Percentiles rank a stretch among this genome's conserved stretches.
These are phyloP conservation scores for Simalia tracyae DNA, from an alignment of 2,797 vertebrate species.

Conservation along the genomic window DNA sequence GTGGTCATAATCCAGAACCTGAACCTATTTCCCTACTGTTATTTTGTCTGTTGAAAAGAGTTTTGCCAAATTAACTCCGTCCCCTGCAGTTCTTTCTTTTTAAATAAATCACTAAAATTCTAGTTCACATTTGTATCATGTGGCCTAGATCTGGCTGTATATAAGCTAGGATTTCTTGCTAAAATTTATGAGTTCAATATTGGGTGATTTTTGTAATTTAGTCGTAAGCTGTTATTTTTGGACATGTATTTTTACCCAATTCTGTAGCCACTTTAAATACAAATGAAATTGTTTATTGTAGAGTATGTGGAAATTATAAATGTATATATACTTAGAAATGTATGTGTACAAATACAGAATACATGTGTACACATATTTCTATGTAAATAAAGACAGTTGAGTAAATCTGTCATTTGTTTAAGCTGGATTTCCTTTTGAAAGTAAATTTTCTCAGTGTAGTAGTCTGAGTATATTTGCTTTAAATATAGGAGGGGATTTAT, in stretches of 20 bases:
- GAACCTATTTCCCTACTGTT: constrained; percentile 28
- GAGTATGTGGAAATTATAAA: constrained; percentile 69
- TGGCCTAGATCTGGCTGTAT: constrained; percentile 66
- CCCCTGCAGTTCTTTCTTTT: constrained; percentile 53
- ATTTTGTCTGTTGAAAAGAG: constrained; percentile 11
- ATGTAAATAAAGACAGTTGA: constrained; percentile 81
- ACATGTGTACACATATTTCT: constrained; percentile 72
- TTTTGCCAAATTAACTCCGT: constrained; percentile 39
- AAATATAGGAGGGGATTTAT: neutral
- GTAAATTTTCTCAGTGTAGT: neutral
- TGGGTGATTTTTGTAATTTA: constrained; percentile 72
- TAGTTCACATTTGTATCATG: constrained; percentile 68
- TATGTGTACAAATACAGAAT: constrained; percentile 69
- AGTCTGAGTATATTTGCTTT: neutral
- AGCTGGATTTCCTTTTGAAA: constrained; percentile 16
- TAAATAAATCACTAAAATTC: constrained; percentile 49
- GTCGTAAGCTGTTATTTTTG: constrained; percentile 72
- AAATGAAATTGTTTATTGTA: constrained; percentile 70
- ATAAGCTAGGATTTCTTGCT: constrained; percentile 70
- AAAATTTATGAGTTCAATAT: constrained; percentile 57
- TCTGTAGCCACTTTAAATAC: constrained; percentile 65
- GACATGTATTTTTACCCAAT: constrained; percentile 72
- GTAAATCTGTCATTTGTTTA: constrained; percentile 72
- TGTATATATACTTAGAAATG: constrained; percentile 73
- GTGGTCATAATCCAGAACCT: constrained; percentile 40